Conservation (phyloP, 1,140 invertebrate species). For the Akabosia matsudoensis region DNA sequence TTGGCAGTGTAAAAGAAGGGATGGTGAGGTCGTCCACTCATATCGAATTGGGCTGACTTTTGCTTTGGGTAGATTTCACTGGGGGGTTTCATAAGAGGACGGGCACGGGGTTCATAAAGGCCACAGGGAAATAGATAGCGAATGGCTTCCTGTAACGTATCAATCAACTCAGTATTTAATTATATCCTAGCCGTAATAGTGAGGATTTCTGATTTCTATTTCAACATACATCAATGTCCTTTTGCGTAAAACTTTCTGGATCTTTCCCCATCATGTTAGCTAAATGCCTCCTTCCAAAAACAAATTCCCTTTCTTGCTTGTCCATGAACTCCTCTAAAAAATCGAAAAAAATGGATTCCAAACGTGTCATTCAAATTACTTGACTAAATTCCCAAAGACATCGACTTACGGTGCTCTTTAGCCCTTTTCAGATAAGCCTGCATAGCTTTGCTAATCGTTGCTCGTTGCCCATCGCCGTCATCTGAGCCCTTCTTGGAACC, state of each 20-base stretch:
- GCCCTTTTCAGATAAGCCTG: conserved; percentile 77
- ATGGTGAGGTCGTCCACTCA: conserved; percentile 79
- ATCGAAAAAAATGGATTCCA: conserved; percentile 17
- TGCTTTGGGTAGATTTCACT: conserved; percentile 76
- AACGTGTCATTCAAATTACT: not conserved
- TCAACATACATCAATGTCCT: conserved; percentile 74
- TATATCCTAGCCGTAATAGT: too few species aligned
- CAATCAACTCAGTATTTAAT: too few species aligned
- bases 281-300: conserved; percentile 88
- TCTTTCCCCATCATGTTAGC: conserved; percentile 98
- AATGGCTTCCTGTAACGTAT: conserved; percentile 69
- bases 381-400: not conserved
- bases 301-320: conserved; percentile 74
- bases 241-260: conserved; percentile 78
- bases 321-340: conserved; percentile 76
- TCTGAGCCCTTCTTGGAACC: not conserved
- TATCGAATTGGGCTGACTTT: conserved; percentile 87
- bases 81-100: conserved; percentile 82
- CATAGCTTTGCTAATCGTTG: conserved; percentile 78
- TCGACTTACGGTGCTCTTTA: conserved; percentile 63
- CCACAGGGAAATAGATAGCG: conserved; percentile 89
- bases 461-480: not conserved
- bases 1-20: conserved; percentile 84
- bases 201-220: conserved; percentile 33
- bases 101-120: conserved; percentile 72